Evolutionary conservation across 2,797 vertebrate species (phyloP), one percentile per base, ranked within the genome.

Genomic region (Trachurus trachurus): DNA sequence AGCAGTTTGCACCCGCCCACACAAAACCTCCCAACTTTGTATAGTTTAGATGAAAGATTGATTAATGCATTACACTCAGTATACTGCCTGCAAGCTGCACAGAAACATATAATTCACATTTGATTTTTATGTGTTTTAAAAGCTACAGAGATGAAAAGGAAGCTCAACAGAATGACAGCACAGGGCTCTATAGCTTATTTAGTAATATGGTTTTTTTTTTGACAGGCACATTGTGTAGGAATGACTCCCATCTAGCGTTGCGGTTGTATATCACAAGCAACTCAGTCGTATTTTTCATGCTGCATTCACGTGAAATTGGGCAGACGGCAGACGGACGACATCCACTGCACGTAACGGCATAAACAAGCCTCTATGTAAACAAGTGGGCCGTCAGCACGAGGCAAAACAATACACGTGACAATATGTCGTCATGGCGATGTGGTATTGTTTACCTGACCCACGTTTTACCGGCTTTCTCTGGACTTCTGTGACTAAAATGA

Each of bases 21-120:
- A 59, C 22, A 22, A 34, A 58, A 42, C 26, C 26, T 7, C 31
- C 31, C 22, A 52, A 59, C 44, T 50, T 49, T 61, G 65, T 54
- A 47, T 47, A 56, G 59, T 65, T 75, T 29, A 53, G 21, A 60
- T 52, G 34, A 66, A n/a, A 56, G 54, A 52, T 50, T 54, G 44
- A 40, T 63, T 29, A 64, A 49, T 71, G 47, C 54, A 78, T 66
- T 60, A 6, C 78, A 64, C 64, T 52, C 26, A 6, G n/a, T n/a
- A 40, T 5, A 31, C 34, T 67, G n/a, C 12, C 2, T 52, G 53
- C 47, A 44, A 31, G 11, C 2, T 53, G 49, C 53, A 44, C 50
- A 58, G 19, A 52, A 37, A 67, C 34, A 58, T 59, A 68, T 15
- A 76, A 66, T 67, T 70, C 17, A 76, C 49, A 37, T 12, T 39